Evolutionary conservation across 2,888 invertebrate genomes (phyloP).

Genomic region (Tetragnatha montana): DNA sequence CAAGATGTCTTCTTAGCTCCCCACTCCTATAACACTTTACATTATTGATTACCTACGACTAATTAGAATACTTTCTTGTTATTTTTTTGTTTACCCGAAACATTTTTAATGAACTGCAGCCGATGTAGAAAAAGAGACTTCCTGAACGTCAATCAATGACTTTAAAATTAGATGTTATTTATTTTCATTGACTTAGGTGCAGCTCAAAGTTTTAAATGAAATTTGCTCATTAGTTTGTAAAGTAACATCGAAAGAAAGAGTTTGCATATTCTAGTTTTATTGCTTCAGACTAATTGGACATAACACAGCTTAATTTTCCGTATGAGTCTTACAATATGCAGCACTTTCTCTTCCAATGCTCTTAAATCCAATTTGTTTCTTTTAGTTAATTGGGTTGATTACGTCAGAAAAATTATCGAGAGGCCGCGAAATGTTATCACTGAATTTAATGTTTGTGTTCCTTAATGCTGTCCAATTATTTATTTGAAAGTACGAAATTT

Average conservation of each 20-base stretch:
- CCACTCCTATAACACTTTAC: neutral
- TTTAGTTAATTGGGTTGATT: neutral
- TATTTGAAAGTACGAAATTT: neutral
- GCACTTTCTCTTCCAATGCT: neutral
- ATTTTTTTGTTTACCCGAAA: neutral
- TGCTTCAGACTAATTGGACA: neutral
- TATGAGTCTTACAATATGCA: neutral
- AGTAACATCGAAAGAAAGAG: neutral
- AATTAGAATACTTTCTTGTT: neutral
- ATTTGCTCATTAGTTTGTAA: neutral
- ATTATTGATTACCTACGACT: neutral
- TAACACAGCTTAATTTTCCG: neutral
- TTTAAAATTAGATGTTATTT: neutral
- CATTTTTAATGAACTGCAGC: neutral
- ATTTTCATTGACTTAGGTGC: neutral
- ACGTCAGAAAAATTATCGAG: neutral
- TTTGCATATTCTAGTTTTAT: neutral
- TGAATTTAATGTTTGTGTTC: neutral
- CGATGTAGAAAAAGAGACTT: neutral
- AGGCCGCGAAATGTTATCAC: neutral
- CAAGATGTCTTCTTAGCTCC: neutral
- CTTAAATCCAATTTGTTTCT: neutral
- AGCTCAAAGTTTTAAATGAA: neutral
- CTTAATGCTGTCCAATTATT: neutral
- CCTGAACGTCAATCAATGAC: neutral